Percentiles rank a stretch among this genome's conserved stretches.
These are phyloP conservation scores for Philhelius pedissequus DNA, from an alignment of 2,888 invertebrate species.

Conservation along the genomic window DNA sequence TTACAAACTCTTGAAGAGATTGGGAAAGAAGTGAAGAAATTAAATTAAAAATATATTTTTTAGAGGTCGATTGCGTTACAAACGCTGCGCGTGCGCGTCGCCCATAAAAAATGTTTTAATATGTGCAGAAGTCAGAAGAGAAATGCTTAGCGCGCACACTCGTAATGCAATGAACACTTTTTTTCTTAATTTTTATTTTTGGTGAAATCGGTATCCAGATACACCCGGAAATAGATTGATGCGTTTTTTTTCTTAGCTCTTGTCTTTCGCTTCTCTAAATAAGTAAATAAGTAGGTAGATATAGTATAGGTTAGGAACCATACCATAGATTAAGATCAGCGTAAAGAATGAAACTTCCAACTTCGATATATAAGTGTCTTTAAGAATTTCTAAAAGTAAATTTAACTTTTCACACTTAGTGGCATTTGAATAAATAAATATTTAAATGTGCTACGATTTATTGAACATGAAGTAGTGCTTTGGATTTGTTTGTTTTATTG, in stretches of 20 bases:
- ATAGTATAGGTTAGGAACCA: too few species aligned
- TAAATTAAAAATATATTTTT: constrained; percentile 31
- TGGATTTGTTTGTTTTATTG: constrained; percentile 15
- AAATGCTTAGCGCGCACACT: background rate
- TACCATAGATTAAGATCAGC: constrained; percentile 4
- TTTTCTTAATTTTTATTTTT: too few species aligned
- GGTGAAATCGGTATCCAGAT: constrained; percentile 32
- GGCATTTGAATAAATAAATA: constrained; percentile 35
- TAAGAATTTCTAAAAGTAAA: background rate
- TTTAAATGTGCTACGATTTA: constrained; percentile 51
- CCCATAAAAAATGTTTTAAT: background rate
- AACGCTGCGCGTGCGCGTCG: constrained; percentile 9
- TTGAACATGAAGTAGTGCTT: constrained; percentile 46
- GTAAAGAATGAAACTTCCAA: constrained; percentile 2
- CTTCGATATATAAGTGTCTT: background rate
- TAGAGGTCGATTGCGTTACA: constrained; percentile 3
- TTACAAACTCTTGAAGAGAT: background rate
- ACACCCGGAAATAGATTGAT: constrained; percentile 15
- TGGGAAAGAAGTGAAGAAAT: constrained; percentile 24
- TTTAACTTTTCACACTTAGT: background rate
- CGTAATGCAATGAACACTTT: constrained; percentile 2
- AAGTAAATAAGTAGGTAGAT: background rate
- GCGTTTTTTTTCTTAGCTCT: background rate
- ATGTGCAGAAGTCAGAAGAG: constrained; percentile 21
- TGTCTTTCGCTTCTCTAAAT: background rate